Base-by-base conservation (phyloP, 2,113 vertebrate genomes). In the Sterrhoptilus dennistouni region DNA sequence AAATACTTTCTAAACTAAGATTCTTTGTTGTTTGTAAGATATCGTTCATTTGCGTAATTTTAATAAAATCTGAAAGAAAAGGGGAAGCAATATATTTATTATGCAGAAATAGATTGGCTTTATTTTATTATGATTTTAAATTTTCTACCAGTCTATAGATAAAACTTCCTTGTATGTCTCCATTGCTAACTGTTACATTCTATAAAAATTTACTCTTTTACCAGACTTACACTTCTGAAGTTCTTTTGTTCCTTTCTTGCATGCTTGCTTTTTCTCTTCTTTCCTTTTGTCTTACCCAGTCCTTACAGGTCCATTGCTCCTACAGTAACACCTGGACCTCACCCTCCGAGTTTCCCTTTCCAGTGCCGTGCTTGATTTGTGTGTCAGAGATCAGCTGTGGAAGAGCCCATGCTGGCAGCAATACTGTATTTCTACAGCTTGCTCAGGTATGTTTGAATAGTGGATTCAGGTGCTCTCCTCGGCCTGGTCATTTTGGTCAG, bases 121-220 rank as follows among this genome's bases (percentile, higher is more conserved):
- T 91, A n/a, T 90, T 91, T 83, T 27, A 35, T 61, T 40, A 68
- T 78, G 31, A 54, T 90, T 97, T 90, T 10, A 81, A 70, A 49
- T 88, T 76, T 95, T 86, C 52, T 95, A 60, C 21, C 12, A n/a
- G 57, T 59, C 36, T 89, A 0, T 76, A 90, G 68, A 42, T 83
- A 38, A 83, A 92, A 47, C 9, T 74, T 77, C 25, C 5, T 5
- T 80, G 19, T 90, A 44, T 76, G 40, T 83, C 42, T 91, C 64
- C 0, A 2, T 81, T 5, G 2, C 36, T 93, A 69, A 76, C 57
- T 86, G 47, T 89, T 92, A 68, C 23, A 65, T 28, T 83, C 66
- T 77, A 82, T 94, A 91, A 96, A 97, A 85, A 74, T 59, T 28
- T 90, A 49, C 40, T 86, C 50, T 85, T 89, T 89, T 93, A 84